Evolutionary conservation across 2,113 vertebrate genomes (phyloP).

Genomic region (Leiothrix lutea): DNA sequence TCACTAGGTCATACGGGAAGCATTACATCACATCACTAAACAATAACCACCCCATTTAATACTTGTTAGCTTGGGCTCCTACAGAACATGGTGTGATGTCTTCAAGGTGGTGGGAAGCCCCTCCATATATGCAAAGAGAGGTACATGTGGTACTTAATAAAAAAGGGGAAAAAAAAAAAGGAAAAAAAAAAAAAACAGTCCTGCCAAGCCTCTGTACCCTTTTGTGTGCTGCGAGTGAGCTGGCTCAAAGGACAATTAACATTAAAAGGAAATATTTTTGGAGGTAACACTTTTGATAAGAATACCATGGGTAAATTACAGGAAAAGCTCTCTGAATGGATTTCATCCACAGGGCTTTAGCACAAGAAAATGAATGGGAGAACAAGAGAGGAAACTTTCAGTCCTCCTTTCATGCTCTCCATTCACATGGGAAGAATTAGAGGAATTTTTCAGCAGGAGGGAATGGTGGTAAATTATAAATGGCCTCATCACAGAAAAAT

Average conservation of each 20-base stretch:
- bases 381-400: not conserved
- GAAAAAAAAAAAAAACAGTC: not conserved
- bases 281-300: constrained; percentile 39
- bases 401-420: not conserved
- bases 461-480: not conserved
- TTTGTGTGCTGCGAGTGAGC: not conserved
- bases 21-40: not conserved
- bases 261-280: constrained; percentile 29
- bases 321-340: constrained; percentile 1
- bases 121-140: not conserved
- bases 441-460: constrained; percentile 13
- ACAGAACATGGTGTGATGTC: not conserved
- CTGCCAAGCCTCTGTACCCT: not conserved
- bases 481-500: not conserved
- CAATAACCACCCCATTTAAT: not conserved
- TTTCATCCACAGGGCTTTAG: not conserved
- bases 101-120: constrained; percentile 10
- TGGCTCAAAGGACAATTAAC: not conserved
- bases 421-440: constrained; percentile 38
- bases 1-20: not conserved
- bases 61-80: constrained; percentile 9
- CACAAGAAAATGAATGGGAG: not conserved
- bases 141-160: not conserved
- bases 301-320: constrained; percentile 13
- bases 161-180: not conserved